phyloP scores from a whole-genome alignment of 2,113 vertebrate species.

The Gadus macrocephalus region DNA sequence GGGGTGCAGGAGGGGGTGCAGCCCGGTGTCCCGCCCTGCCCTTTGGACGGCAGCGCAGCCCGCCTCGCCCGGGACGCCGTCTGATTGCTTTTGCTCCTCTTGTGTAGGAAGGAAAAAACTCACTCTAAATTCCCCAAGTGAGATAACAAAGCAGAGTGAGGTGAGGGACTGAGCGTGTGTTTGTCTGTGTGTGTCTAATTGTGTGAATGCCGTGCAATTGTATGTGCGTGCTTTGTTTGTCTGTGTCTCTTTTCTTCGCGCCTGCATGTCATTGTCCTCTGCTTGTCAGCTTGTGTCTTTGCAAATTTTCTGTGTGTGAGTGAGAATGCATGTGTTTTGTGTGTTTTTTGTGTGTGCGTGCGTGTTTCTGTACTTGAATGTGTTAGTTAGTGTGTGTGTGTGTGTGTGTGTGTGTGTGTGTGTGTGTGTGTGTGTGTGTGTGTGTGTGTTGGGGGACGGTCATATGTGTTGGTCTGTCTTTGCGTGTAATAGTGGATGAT shows the following conservation, averaged over 20 bases:
- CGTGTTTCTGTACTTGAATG: background rate
- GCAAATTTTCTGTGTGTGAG: too few relatives aligned
- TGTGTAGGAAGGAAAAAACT: conserved; percentile 3
- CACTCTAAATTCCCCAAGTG: conserved; percentile 13
- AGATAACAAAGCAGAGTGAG: conserved; percentile 25
- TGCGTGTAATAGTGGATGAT: background rate
- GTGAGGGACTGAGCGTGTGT: too few relatives aligned
- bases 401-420: background rate
- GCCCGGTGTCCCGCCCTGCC: background rate
- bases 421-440: conserved; percentile 6
- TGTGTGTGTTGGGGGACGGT: background rate
- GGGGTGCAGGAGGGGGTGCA: conserved; percentile 3
- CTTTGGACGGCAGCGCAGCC: conserved; percentile 38
- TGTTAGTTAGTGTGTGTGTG: background rate
- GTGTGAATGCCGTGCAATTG: too few relatives aligned
- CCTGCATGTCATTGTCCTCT: background rate
- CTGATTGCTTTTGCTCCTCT: conserved; percentile 51
- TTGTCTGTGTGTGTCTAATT: too few relatives aligned
- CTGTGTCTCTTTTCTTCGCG: background rate
- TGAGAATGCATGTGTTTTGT: background rate
- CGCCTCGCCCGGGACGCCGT: conserved; percentile 25
- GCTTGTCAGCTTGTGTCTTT: too few relatives aligned
- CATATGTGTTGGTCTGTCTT: background rate
- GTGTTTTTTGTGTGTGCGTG: background rate
- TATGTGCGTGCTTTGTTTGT: background rate